These are phyloP conservation scores for Oostethus manadensis DNA, from an alignment of 2,113 vertebrate genomes.

Conservation along the genomic window DNA sequence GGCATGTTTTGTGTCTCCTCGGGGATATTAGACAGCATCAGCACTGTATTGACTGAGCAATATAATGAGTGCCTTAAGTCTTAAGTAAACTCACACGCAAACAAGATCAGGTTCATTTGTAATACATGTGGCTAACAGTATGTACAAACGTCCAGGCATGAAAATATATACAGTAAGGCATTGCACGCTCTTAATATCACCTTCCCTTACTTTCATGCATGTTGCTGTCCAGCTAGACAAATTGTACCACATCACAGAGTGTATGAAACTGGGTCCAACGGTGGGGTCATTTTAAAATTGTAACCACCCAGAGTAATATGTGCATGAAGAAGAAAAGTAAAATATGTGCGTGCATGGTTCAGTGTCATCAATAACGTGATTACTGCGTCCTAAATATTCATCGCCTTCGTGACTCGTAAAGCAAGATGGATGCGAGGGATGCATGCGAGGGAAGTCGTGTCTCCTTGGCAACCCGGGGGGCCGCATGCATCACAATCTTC, in stretches of 20 bases:
- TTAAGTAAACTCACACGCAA: background rate
- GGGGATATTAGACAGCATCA: conserved; percentile 9
- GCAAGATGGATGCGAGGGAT: conserved; percentile 15
- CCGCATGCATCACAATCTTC: background rate
- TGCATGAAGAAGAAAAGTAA: conserved; percentile 2
- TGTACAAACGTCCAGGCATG: background rate
- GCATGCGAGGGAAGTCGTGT: conserved; percentile 18
- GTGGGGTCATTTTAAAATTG: too few relatives aligned
- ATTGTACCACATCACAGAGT: background rate
- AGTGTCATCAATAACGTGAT: conserved; percentile 29
- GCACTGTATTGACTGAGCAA: conserved; percentile 9
- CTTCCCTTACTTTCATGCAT: background rate
- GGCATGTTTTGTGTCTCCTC: conserved; percentile 19
- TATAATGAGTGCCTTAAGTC: conserved; percentile 20
- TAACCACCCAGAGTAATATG: too few relatives aligned
- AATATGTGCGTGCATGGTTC: conserved; percentile 10
- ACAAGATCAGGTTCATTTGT: background rate
- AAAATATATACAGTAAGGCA: background rate
- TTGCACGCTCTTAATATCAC: background rate
- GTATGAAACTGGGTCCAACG: background rate
- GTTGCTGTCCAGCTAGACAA: background rate
- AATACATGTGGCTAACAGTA: background rate
- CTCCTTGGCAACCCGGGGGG: conserved; percentile 38
- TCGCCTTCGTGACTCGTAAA: conserved; percentile 19
- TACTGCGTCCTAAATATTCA: conserved; percentile 38